Conservation (phyloP, 2,888 invertebrate species). For the Frankliniella intonsa region DNA sequence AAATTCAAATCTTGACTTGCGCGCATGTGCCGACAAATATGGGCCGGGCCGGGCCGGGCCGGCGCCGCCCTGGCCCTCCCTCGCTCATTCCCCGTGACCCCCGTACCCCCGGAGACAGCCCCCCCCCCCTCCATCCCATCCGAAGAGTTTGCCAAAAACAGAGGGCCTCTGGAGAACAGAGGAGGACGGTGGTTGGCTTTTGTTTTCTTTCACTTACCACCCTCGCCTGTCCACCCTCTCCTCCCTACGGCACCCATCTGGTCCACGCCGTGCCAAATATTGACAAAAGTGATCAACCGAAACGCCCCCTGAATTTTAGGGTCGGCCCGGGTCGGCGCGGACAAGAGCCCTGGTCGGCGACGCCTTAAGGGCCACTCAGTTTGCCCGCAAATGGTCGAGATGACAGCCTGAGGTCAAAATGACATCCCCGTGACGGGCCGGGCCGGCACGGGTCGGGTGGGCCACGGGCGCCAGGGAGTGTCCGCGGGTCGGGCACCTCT, state of each 20-base stretch:
- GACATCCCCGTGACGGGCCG: neutral
- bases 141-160: neutral
- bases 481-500: neutral
- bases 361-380: too few relatives aligned
- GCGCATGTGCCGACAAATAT: too few relatives aligned
- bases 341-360: too few relatives aligned
- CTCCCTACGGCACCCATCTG: neutral
- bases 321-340: too few relatives aligned
- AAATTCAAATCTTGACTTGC: too few relatives aligned
- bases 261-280: neutral
- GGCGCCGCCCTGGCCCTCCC: too few relatives aligned
- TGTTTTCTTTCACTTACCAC: conserved; percentile 5
- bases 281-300: conserved; percentile 5
- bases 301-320: neutral
- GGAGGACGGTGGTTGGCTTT: neutral
- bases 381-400: too few relatives aligned
- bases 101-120: too few relatives aligned
- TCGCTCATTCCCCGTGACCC: too few relatives aligned
- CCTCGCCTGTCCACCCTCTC: neutral
- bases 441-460: neutral
- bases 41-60: too few relatives aligned
- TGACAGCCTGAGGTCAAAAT: too few relatives aligned
- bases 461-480: too few relatives aligned
- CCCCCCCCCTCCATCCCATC: neutral
- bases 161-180: neutral